These are phyloP conservation scores for Drosophila lini DNA, from an alignment of 1,140 invertebrate species.

Conservation along the genomic window DNA sequence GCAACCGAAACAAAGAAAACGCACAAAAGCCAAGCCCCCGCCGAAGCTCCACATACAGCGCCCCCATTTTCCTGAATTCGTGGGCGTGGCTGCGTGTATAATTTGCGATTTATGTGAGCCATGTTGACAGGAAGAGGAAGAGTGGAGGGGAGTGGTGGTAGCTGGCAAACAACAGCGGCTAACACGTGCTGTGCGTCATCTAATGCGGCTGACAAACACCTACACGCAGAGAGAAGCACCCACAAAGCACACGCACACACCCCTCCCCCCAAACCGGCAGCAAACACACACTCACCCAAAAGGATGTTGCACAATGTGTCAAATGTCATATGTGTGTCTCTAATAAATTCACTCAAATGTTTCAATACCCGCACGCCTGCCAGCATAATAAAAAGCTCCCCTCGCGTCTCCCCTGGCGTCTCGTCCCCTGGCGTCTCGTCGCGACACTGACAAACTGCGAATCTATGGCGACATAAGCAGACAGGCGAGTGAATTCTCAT, in stretches of 20 bases:
- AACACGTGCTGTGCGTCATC: conserved; percentile 75
- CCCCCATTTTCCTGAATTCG: conserved; percentile 12
- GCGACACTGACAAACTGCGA: conserved; percentile 50
- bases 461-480: conserved; percentile 48
- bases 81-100: conserved; percentile 75
- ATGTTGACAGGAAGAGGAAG: conserved; percentile 54
- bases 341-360: conserved; percentile 83
- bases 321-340: conserved; percentile 81
- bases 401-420: conserved; percentile 8
- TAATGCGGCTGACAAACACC: conserved; percentile 69
- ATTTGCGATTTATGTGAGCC: conserved; percentile 79
- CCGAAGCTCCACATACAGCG: background rate
- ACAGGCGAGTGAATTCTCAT: conserved; percentile 20
- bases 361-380: conserved; percentile 69
- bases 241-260: background rate
- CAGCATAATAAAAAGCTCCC: conserved; percentile 69
- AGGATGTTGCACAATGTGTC: conserved; percentile 79
- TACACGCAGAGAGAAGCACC: conserved; percentile 29
- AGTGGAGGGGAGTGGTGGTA: background rate
- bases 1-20: conserved; percentile 58
- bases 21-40: conserved; percentile 71
- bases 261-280: background rate
- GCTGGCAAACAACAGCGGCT: conserved; percentile 46
- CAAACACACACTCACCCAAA: background rate
- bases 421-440: conserved; percentile 7